These are phyloP conservation scores for Melinaea menophilus DNA, from an alignment of 2,888 invertebrate species.

Conservation along the genomic window DNA sequence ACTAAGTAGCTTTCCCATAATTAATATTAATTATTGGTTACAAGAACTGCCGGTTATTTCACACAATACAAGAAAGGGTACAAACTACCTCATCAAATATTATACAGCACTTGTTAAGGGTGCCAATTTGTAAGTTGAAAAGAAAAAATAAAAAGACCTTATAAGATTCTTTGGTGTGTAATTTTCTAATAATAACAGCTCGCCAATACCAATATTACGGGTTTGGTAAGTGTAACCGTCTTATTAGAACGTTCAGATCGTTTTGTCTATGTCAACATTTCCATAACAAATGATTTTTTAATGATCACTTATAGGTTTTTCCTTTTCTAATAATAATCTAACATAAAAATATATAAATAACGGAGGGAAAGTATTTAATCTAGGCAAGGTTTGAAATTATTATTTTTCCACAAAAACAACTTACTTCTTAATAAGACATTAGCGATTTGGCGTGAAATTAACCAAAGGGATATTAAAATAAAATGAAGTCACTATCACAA, in stretches of 20 bases:
- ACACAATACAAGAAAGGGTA: constrained; percentile 7
- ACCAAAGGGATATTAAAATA: no score
- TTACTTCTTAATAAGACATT: no score
- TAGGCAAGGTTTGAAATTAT: no score
- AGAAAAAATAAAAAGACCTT: constrained; percentile 10
- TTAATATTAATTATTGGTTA: neutral
- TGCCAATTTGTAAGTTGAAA: constrained; percentile 26
- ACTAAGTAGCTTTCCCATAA: neutral
- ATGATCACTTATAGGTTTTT: neutral
- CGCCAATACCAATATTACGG: constrained; percentile 26
- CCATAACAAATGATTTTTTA: constrained; percentile 25
- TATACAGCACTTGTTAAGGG: constrained; percentile 6
- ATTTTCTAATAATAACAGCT: constrained; percentile 30
- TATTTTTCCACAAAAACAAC: no score
- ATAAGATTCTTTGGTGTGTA: constrained; percentile 13
- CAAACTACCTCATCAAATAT: constrained; percentile 15
- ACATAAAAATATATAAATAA: neutral
- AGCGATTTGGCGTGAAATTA: no score
- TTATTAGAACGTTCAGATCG: constrained; percentile 31
- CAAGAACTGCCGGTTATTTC: neutral
- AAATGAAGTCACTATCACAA: no score
- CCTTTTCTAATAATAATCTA: neutral
- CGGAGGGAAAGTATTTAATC: no score
- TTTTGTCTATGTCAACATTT: constrained; percentile 38
- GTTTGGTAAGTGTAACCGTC: constrained; percentile 30